Percentiles rank a stretch among this genome's conserved stretches.
Conservation (phyloP, 2,797 vertebrate genomes). For the Pipistrellus nathusii region DNA sequence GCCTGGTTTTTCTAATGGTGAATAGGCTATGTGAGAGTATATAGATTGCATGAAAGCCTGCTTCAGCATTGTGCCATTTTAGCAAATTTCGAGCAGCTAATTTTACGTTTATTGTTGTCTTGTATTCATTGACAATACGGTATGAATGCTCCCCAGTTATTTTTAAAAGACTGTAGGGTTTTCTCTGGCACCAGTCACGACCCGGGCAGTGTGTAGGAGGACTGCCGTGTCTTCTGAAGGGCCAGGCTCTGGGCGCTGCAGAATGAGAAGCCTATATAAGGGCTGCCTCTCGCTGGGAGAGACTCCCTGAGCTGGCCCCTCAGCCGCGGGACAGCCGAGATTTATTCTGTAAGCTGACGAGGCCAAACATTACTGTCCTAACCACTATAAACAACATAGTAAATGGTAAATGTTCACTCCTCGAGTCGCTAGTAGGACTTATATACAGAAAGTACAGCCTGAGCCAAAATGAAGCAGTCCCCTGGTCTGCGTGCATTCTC, state of each 20-base stretch:
- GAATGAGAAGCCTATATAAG: conserved; percentile 70
- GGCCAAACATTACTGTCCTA: conserved; percentile 67
- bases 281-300: conserved; percentile 43
- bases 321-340: conserved; percentile 70
- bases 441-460: conserved; percentile 73
- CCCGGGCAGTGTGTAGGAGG: background rate
- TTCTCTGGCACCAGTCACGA: background rate
- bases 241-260: background rate
- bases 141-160: background rate
- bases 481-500: conserved; percentile 59
- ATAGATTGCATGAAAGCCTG: background rate
- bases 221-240: background rate
- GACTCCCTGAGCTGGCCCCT: conserved; percentile 67
- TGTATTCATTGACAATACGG: background rate
- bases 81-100: conserved; percentile 29
- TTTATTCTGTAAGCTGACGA: conserved; percentile 79
- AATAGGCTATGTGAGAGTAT: background rate
- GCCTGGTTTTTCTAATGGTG: conserved; percentile 15
- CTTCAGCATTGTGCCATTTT: conserved; percentile 47
- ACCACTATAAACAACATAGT: conserved; percentile 81
- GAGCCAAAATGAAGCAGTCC: conserved; percentile 69
- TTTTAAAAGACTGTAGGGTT: conserved; percentile 25
- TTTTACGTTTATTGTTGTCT: conserved; percentile 47
- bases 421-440: conserved; percentile 73
- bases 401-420: conserved; percentile 77